Conservation (phyloP, 2,113 vertebrate genomes). For the Ceyx margarethae region DNA sequence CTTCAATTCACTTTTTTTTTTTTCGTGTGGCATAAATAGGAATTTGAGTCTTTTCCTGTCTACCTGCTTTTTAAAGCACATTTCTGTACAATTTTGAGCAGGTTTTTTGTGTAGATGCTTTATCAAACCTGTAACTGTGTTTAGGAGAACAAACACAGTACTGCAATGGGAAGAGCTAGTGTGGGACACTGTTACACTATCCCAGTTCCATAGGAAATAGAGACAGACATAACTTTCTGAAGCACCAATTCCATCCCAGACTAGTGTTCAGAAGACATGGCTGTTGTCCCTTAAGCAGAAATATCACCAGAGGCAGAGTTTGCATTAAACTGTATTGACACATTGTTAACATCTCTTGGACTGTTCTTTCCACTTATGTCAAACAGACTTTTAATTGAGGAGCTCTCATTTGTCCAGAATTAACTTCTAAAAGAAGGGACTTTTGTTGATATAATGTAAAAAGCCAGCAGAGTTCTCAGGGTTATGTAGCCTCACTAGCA, state of each 20-base stretch:
- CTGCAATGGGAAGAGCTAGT: background rate
- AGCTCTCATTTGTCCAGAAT: background rate
- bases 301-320: background rate
- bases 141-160: background rate
- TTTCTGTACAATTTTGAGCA: fast-evolving
- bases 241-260: background rate
- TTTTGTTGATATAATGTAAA: background rate
- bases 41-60: background rate
- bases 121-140: background rate
- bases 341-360: background rate
- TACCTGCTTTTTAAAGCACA: background rate
- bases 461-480: background rate
- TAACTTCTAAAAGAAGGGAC: background rate
- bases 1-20: background rate
- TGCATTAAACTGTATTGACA: background rate
- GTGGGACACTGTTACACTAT: background rate
- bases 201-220: background rate
- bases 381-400: background rate
- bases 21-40: background rate
- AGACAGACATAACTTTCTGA: background rate
- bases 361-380: background rate
- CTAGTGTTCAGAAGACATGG: background rate
- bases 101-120: background rate
- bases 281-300: background rate
- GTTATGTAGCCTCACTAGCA: background rate